Evolutionary conservation across 2,113 vertebrate genomes (phyloP).

Genomic region (Uria aalge): DNA sequence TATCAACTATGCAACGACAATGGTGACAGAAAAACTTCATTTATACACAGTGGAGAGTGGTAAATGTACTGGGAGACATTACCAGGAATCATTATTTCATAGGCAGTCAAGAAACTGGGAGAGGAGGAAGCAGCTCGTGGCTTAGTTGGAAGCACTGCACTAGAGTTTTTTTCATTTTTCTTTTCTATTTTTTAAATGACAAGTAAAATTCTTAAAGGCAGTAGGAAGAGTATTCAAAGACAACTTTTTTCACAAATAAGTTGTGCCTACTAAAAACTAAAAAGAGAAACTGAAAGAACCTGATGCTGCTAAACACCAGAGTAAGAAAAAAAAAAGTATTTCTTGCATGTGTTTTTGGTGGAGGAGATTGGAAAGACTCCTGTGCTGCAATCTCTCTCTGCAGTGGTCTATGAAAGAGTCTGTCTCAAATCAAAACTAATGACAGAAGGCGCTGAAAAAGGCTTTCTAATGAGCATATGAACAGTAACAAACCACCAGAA

Average conservation of each 20-base stretch:
- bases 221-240: not conserved
- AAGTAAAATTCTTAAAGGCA: not conserved
- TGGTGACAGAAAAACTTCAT: not conserved
- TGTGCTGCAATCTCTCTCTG: not conserved
- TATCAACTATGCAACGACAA: not conserved
- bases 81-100: not conserved
- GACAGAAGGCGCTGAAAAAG: not conserved
- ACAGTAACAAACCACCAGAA: not conserved
- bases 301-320: not conserved
- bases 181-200: not conserved
- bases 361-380: not conserved
- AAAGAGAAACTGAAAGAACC: not conserved
- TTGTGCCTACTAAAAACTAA: not conserved
- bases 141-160: not conserved
- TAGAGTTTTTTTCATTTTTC: not conserved
- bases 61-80: rapidly evolving
- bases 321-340: not conserved
- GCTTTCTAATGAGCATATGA: not conserved
- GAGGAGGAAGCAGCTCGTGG: not conserved
- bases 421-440: not conserved
- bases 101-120: not conserved
- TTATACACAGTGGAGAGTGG: not conserved
- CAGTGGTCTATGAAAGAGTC: rapidly evolving
- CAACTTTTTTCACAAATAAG: not conserved
- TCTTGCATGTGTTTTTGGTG: not conserved